Percentiles rank a stretch among this genome's conserved stretches.
phyloP scores from a whole-genome alignment of 2,797 vertebrate species.

The Emydoidea blandingii region DNA sequence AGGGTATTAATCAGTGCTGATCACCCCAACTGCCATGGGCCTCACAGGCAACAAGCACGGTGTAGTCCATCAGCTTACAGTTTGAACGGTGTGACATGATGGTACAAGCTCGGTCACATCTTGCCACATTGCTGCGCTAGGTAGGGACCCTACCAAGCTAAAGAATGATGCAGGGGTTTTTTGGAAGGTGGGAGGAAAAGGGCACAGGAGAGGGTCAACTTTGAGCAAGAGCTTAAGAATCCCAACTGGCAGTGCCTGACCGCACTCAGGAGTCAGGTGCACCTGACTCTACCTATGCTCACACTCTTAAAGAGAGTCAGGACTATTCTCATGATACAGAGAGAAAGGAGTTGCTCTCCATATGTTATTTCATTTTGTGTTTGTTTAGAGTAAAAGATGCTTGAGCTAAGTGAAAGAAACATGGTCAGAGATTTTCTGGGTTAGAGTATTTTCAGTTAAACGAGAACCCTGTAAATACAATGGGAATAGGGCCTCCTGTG shows the following conservation, averaged over 20 bases:
- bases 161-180: too few species aligned
- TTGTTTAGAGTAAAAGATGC: not conserved
- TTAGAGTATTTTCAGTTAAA: conserved; percentile 7
- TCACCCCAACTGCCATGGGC: not conserved
- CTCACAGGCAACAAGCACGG: not conserved
- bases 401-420: not conserved
- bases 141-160: not conserved
- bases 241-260: not conserved
- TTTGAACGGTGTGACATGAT: not conserved
- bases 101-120: not conserved
- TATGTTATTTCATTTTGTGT: not conserved
- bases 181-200: too few species aligned
- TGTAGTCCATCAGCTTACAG: not conserved
- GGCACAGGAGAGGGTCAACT: not conserved
- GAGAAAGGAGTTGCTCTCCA: not conserved
- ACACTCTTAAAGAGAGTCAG: not conserved
- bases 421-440: not conserved
- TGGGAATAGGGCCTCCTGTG: not conserved
- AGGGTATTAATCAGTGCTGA: not conserved
- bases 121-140: not conserved
- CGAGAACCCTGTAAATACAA: not conserved
- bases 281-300: not conserved
- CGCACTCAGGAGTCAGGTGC: not conserved
- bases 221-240: not conserved
- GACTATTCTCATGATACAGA: not conserved